phyloP scores from a whole-genome alignment of 1,140 invertebrate genomes.

The Aplysia californica region DNA sequence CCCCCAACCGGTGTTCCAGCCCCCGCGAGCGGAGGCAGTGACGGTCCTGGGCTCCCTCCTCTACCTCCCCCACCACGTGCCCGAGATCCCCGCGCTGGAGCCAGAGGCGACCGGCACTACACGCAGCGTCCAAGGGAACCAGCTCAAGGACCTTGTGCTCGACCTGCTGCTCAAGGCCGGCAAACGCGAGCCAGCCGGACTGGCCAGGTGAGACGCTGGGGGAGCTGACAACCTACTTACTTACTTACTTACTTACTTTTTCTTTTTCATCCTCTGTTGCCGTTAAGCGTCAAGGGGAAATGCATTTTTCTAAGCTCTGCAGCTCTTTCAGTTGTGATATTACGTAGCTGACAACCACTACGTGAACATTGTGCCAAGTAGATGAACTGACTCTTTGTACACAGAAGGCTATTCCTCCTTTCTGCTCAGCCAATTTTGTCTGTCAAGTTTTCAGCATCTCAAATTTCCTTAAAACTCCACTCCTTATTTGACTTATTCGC shows the following conservation, averaged over 20 bases:
- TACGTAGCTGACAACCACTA: neutral
- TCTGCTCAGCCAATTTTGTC: too few relatives aligned
- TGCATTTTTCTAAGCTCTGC: too few relatives aligned
- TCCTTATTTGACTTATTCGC: too few relatives aligned
- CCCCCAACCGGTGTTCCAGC: slow-evolving; percentile 72
- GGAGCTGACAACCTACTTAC: neutral
- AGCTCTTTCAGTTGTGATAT: too few relatives aligned
- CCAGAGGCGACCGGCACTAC: slow-evolving; percentile 78
- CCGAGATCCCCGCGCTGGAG: slow-evolving; percentile 84
- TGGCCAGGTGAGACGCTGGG: slow-evolving; percentile 74
- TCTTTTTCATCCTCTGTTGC: too few relatives aligned
- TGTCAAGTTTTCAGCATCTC: too few relatives aligned
- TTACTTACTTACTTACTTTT: too few relatives aligned
- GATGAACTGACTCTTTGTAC: too few relatives aligned
- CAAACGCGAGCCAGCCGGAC: slow-evolving; percentile 86
- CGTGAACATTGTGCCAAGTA: too few relatives aligned
- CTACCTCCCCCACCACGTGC: slow-evolving; percentile 81
- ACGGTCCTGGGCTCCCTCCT: slow-evolving; percentile 89
- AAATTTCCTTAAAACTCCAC: too few relatives aligned
- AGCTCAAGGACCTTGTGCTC: slow-evolving; percentile 89
- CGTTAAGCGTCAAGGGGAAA: too few relatives aligned
- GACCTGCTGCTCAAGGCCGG: slow-evolving; percentile 88
- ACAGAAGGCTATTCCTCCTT: too few relatives aligned
- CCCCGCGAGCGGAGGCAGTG: slow-evolving; percentile 90
- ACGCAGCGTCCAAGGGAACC: slow-evolving; percentile 78